Percentiles rank a stretch among this genome's conserved stretches.
These are phyloP conservation scores for Coccyzus lansbergi DNA, from an alignment of 2,797 vertebrate genomes.

Conservation along the genomic window DNA sequence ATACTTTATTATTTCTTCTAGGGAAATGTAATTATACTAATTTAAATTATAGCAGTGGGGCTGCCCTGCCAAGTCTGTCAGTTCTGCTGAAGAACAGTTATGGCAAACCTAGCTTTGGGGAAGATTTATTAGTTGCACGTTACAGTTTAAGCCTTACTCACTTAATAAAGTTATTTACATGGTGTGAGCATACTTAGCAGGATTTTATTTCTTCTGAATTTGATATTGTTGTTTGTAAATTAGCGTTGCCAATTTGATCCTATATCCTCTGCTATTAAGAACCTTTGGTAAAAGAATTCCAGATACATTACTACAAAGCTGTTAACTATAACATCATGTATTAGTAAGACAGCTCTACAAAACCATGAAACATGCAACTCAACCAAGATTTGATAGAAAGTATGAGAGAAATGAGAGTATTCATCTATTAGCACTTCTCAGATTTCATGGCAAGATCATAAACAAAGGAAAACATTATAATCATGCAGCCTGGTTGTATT, in stretches of 20 bases:
- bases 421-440: neutral
- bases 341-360: neutral
- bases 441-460: neutral
- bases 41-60: neutral
- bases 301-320: neutral
- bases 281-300: neutral
- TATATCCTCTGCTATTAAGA: neutral
- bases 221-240: neutral
- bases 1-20: neutral
- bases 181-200: neutral
- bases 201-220: neutral
- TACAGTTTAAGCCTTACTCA: neutral
- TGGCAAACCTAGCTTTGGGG: neutral
- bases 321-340: neutral
- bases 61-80: neutral
- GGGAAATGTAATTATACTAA: neutral
- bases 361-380: neutral
- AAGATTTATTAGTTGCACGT: neutral
- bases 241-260: neutral
- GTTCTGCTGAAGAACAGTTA: neutral
- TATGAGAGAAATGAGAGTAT: neutral
- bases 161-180: neutral
- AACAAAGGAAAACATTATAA: neutral
- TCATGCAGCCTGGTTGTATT: neutral
- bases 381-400: neutral